Base-by-base conservation (phyloP, 1,140 invertebrate species). In the Eurytemora carolleeae region DNA sequence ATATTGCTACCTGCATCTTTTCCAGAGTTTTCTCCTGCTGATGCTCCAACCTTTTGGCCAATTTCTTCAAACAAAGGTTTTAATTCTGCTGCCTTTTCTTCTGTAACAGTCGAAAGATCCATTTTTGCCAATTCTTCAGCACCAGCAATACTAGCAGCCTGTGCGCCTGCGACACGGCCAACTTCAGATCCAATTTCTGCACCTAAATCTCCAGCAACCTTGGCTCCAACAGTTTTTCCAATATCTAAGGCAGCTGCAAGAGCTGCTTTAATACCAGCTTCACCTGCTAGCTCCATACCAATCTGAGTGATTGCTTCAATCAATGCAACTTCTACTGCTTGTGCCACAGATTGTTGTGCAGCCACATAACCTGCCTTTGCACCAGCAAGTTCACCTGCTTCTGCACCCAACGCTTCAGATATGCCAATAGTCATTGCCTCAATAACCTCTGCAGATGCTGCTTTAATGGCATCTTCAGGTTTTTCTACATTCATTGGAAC, bases 101-200 rank as follows among this genome's bases (percentile, higher is more conserved):
- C 60, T 1, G 60, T 62, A 20, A 62, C 20, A 23, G 57, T 53
- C 2, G 55, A 53, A 21, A 62, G 20, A 19, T 62, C 54, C 60
- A 62, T 62, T 24, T 62, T 62, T 16, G 60, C 60, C 2, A 62
- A 20, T 53, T 62, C 55, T 21, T 62, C 60, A 61, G 60, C 60
- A 57, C 20, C 60, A 3, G 60, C 60, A 56, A 62, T 26, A 19
- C 53, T 56, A 1, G 60, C 60, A 23, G 60, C 60, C 25, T 62
- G 60, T 16, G 53, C 60, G 23, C 53, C 60, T 2, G 60, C 52
- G 20, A 56, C 21, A 24, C 60, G 22, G 19, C 60, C 60, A 61
- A 62, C 60, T 18, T 62, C 60, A 16, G 19, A 17, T 18, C 60
- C 60, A 3, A 56, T 25, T 22, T 55, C 21, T 18, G 53, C 1